Conservation (phyloP, 2,888 invertebrate genomes). For the Ecliptopera silaceata region DNA sequence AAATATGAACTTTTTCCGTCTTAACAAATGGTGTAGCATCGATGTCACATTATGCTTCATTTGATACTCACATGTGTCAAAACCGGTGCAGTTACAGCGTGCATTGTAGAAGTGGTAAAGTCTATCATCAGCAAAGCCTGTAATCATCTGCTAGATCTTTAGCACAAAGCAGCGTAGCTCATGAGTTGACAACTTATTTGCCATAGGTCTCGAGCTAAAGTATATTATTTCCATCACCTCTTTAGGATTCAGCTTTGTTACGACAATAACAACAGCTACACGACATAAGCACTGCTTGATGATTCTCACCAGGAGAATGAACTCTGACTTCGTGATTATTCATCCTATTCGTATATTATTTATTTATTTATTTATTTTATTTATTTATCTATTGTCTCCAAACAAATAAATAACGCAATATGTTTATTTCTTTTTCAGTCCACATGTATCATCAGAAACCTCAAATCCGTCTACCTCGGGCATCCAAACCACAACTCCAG, state of each 20-base stretch:
- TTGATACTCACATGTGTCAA: no score
- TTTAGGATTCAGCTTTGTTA: background rate
- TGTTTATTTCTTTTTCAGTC: constrained; percentile 56
- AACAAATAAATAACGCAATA: background rate
- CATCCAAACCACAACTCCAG: constrained; percentile 56
- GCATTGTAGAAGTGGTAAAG: no score
- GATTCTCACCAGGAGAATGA: background rate
- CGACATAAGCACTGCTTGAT: background rate
- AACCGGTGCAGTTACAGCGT: no score
- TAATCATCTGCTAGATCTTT: no score
- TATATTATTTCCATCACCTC: background rate
- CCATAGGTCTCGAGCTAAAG: background rate
- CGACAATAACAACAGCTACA: no score
- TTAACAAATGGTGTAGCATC: no score
- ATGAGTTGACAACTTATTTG: background rate
- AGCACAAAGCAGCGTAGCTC: no score
- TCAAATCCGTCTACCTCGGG: constrained; percentile 76
- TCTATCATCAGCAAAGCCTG: no score
- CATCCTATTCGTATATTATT: no score
- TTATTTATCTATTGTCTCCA: background rate
- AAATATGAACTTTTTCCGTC: no score
- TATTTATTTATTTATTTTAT: no score
- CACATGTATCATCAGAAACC: constrained; percentile 77
- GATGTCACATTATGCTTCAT: no score
- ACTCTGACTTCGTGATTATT: background rate